These are phyloP conservation scores for Pandemis heparana DNA, from an alignment of 2,888 invertebrate genomes.

Conservation along the genomic window DNA sequence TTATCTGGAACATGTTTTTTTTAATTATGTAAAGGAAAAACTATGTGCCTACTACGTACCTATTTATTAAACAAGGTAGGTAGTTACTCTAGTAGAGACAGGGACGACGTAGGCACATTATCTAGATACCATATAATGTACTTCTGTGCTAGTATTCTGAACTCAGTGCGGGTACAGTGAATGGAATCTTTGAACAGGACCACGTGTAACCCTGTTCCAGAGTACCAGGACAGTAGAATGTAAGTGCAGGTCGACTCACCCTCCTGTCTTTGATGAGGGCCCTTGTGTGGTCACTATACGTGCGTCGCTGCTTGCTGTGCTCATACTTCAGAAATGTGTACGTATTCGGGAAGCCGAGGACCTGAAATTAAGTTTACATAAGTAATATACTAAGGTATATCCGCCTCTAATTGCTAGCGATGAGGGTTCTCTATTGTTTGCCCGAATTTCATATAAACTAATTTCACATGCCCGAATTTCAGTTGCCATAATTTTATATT, in stretches of 20 bases:
- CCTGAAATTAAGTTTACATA: conserved; percentile 70
- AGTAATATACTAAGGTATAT: no score
- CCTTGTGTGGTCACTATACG: conserved; percentile 79
- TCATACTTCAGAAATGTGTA: conserved; percentile 88
- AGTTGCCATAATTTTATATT: no score
- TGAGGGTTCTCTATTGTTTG: no score
- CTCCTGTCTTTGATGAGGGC: conserved; percentile 83
- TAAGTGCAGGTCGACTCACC: conserved; percentile 74
- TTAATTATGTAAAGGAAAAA: neutral
- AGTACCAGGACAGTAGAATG: conserved; percentile 63
- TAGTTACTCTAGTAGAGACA: no score
- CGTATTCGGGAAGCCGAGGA: conserved; percentile 88
- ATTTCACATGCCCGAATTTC: no score
- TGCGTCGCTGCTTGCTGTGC: conserved; percentile 85
- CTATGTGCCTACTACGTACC: neutral
- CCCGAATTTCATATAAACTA: no score
- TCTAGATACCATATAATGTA: no score
- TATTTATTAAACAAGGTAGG: no score
- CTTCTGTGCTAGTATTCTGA: no score
- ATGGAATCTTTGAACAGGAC: conserved; percentile 39
- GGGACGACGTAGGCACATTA: no score
- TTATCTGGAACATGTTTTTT: conserved; percentile 73
- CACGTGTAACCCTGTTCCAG: conserved; percentile 65
- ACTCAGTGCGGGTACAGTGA: no score
- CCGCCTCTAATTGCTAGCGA: no score